A percentile compares a stretch with the other conserved stretches of the same genome.
phyloP scores from a whole-genome alignment of 37 sponge, comb jelly and placozoan species.

The Hexactinellida sp. region DNA sequence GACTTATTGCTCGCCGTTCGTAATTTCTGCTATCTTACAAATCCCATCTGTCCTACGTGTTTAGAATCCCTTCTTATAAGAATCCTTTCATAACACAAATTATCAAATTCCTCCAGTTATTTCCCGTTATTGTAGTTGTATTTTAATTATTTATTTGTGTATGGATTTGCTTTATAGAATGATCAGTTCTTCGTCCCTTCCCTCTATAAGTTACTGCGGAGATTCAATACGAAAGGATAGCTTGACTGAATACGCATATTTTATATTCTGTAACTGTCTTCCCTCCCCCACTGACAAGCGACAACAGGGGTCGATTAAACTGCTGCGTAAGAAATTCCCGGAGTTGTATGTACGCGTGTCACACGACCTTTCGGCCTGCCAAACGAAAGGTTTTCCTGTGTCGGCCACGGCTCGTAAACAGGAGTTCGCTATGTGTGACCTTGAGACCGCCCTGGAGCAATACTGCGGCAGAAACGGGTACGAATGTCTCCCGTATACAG shows the following conservation, averaged over 20 bases:
- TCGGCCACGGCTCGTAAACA: background rate
- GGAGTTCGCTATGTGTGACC: background rate
- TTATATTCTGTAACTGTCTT: conserved; percentile 14
- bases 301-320: background rate
- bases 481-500: background rate
- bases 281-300: background rate
- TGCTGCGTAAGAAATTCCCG: background rate
- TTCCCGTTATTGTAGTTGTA: no score
- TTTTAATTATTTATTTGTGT: no score
- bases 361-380: background rate
- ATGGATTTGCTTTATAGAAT: no score
- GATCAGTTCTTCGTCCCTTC: background rate
- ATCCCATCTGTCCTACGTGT: no score
- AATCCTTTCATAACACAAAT: no score
- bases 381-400: background rate
- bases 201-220: background rate
- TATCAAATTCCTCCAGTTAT: no score
- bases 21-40: no score
- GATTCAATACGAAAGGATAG: background rate
- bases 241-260: background rate
- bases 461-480: background rate
- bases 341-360: background rate
- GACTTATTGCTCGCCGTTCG: no score
- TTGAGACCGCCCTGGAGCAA: background rate
- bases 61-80: no score